Evolutionary conservation across 2,113 vertebrate genomes (phyloP).

Genomic region (Gobius niger): DNA sequence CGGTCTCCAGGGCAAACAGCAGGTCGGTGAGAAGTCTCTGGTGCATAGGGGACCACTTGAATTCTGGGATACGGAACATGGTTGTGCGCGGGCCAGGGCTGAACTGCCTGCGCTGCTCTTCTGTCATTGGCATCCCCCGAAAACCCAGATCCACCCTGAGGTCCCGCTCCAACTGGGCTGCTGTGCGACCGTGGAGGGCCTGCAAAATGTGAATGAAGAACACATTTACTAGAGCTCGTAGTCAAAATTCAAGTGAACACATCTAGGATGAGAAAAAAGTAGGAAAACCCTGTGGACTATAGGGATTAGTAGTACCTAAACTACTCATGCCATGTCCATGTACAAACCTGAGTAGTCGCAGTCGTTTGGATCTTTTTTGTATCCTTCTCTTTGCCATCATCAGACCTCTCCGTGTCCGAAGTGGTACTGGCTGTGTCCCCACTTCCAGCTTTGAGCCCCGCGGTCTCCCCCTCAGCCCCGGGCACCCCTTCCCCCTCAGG

Average conservation of each 20-base stretch:
- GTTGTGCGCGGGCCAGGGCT: constrained; percentile 97
- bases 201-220: constrained; percentile 42
- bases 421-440: constrained; percentile 83
- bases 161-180: constrained; percentile 90
- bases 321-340: background rate
- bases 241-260: no score
- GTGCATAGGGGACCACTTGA: constrained; percentile 99
- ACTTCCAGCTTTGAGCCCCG: constrained; percentile 84
- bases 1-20: constrained; percentile 96
- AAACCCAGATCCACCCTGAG: constrained; percentile 95
- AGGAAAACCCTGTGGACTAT: no score
- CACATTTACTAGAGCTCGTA: background rate
- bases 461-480: constrained; percentile 78
- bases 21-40: constrained; percentile 95
- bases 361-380: constrained; percentile 97
- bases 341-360: constrained; percentile 90
- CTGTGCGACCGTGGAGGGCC: constrained; percentile 90
- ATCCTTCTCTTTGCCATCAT: constrained; percentile 97
- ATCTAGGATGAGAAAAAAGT: no score
- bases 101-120: constrained; percentile 96
- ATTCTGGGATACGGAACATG: constrained; percentile 99
- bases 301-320: no score
- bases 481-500: constrained; percentile 83
- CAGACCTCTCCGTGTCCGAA: constrained; percentile 94
- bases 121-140: constrained; percentile 98